phyloP scores from a whole-genome alignment of 2,888 invertebrate genomes.

The Eupithecia subfuscata region DNA sequence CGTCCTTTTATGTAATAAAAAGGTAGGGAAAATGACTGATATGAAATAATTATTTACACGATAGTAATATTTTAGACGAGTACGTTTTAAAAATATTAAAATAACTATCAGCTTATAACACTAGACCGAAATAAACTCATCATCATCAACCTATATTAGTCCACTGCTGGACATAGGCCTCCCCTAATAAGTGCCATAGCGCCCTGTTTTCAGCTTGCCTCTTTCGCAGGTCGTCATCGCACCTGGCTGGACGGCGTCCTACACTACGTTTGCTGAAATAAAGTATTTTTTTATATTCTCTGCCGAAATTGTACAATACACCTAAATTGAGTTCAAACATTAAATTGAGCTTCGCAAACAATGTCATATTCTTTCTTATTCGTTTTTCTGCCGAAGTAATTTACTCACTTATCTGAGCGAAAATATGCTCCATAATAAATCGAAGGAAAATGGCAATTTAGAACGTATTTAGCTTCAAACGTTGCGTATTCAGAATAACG shows the following conservation, averaged over 20 bases:
- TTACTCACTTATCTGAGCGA: constrained; percentile 45
- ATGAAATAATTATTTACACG: background rate
- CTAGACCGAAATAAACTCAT: background rate
- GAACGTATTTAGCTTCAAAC: constrained; percentile 69
- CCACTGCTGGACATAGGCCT: too few relatives aligned
- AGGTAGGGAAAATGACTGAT: background rate
- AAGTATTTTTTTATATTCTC: background rate
- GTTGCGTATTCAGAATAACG: constrained; percentile 70
- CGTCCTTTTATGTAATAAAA: background rate
- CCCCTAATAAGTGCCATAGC: too few relatives aligned
- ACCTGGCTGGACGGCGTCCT: too few relatives aligned
- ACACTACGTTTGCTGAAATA: background rate
- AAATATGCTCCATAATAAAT: constrained; percentile 45
- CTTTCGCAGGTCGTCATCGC: too few relatives aligned
- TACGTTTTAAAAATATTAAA: background rate
- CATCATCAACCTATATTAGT: too few relatives aligned
- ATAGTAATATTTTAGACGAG: background rate
- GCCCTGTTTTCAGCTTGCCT: too few relatives aligned
- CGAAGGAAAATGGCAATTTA: constrained; percentile 70
- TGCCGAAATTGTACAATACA: constrained; percentile 24
- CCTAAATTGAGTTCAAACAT: constrained; percentile 38
- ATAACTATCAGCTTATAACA: background rate
- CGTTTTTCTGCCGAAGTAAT: constrained; percentile 45
- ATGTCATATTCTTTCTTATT: constrained; percentile 35
- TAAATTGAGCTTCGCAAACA: constrained; percentile 40